Conservation (phyloP, 2,113 vertebrate genomes). For the Chaenogobius annularis region DNA sequence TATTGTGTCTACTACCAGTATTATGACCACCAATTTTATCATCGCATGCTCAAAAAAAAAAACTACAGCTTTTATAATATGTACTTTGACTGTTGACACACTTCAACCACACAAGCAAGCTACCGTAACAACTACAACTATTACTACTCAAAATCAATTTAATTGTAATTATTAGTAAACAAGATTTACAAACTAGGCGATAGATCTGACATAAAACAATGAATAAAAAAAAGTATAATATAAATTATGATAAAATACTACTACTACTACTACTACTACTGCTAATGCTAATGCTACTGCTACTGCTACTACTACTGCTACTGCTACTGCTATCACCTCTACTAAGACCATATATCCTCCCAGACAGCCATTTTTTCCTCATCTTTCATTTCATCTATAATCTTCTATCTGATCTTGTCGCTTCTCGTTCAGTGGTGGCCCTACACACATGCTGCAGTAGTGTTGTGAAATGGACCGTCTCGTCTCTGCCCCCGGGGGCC, state of each 20-base stretch:
- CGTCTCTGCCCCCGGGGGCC: conserved; percentile 63
- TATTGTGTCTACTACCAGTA: background rate
- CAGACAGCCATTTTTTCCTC: background rate
- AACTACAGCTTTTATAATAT: background rate
- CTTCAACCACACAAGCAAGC: too few species aligned
- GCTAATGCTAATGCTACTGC: background rate
- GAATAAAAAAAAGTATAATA: too few species aligned
- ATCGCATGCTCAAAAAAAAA: too few species aligned
- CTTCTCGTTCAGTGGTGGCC: conserved; percentile 62
- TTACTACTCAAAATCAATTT: background rate
- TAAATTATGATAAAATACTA: too few species aligned
- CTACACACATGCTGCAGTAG: conserved; percentile 70
- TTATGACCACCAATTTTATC: background rate
- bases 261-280: background rate
- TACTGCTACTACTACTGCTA: background rate
- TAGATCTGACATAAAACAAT: too few species aligned
- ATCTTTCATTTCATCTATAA: conserved; percentile 61
- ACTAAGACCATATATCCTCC: conserved; percentile 6
- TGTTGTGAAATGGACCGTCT: conserved; percentile 73
- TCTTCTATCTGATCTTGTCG: conserved; percentile 59
- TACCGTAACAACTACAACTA: background rate
- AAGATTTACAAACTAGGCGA: too few species aligned
- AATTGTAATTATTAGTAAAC: too few species aligned
- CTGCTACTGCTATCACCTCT: conserved; percentile 5
- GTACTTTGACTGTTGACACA: too few species aligned